Evolutionary conservation across 1,140 invertebrate genomes (phyloP), one percentile per base, ranked within the genome.

Genomic region (Cyclargus thomasi): DNA sequence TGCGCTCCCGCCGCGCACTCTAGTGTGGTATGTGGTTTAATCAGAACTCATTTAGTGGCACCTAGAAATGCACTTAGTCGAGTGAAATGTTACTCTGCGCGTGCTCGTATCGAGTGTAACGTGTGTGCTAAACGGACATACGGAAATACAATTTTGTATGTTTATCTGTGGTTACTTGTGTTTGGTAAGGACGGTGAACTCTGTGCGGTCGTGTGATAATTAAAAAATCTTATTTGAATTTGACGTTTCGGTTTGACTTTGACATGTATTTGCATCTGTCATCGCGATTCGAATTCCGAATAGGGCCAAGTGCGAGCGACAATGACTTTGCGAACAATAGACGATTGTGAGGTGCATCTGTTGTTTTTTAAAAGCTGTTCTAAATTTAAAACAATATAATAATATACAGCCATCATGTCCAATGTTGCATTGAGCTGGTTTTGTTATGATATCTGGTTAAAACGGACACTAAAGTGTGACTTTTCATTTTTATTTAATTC

Each of bases 1-100:
- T 22, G 11, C 55, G 17, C 3, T 59, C 36, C 70, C 83, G 85
- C 83, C 81, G 65, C 73, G 76, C 76, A 73, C 68, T 63, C 74
- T 68, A 79, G 74, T 22, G 67, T 70, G 29, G n/a, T 17, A 39
- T 55, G 18, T 62, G 66, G 64, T 59, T 63, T 74, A 77, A 76
- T 72, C 65, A 72, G 64, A 72, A 70, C 73, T 72, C 72, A 71
- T 68, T 72, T 74, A 65, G 63, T 72, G 55, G 17, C 70, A 74
- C 72, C 74, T 71, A 74, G 77, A 80, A 85, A 74, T 74, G 80
- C 81, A 85, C 76, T 80, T 79, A 86, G 86, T 86, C 76, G 79
- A 75, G 74, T 81, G 80, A 85, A 79, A 83, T 83, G 80, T 72
- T 76, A 81, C 82, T 83, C 83, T 74, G 79, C 77, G 79, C 70